phyloP scores from a whole-genome alignment of 35 echinoderm and acorn worm species.

The Diadema setosum region DNA sequence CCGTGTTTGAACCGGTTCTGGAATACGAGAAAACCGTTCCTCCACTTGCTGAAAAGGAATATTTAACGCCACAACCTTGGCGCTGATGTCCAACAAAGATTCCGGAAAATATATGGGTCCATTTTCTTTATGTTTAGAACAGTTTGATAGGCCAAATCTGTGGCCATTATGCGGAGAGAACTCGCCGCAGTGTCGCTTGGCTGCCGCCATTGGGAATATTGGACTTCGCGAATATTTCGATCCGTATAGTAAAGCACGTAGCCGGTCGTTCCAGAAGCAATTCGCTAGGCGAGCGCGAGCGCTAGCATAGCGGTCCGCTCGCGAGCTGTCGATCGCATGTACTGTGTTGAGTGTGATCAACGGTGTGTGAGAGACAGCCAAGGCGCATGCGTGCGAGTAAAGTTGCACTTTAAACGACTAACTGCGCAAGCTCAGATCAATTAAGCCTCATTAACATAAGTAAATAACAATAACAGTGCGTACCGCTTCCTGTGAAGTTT shows the following conservation, averaged over 20 bases:
- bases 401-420: constrained; percentile 72
- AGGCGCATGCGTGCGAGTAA: constrained; percentile 39
- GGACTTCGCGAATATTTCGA: constrained; percentile 36
- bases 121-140: constrained; percentile 63
- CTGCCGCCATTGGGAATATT: constrained; percentile 94
- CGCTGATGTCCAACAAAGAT: constrained; percentile 99
- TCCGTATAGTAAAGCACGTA: neutral
- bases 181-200: constrained; percentile 92
- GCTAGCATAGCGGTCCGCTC: neutral
- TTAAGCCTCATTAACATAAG: constrained; percentile 97
- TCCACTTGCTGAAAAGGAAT: constrained; percentile 99
- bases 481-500: constrained; percentile 72
- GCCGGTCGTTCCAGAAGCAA: too few species aligned
- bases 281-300: too few species aligned
- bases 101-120: constrained; percentile 64
- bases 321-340: neutral
- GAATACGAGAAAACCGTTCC: constrained; percentile 98
- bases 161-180: constrained; percentile 82
- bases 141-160: constrained; percentile 38
- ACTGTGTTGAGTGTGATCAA: neutral
- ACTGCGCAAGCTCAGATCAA: constrained; percentile 90
- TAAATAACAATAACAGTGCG: constrained; percentile 89
- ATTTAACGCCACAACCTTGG: constrained; percentile 98
- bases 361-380: too few species aligned
- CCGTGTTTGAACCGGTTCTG: constrained; percentile 97